Conservation (phyloP, 2,888 invertebrate species). For the Tipula confusa region DNA sequence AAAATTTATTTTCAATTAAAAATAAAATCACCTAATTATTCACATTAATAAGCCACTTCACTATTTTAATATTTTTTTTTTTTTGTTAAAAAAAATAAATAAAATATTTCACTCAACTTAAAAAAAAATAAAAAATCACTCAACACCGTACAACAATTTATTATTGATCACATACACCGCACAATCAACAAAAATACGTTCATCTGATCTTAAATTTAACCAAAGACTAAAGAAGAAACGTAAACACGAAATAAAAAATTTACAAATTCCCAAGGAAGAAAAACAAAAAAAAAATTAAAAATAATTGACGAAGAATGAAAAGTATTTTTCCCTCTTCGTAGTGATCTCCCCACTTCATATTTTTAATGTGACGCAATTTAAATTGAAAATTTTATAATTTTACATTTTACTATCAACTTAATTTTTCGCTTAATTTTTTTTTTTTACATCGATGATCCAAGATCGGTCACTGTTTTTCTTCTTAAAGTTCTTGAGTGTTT, state of each 20-base stretch:
- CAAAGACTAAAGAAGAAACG: not conserved
- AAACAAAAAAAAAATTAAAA: not conserved
- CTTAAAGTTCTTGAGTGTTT: not conserved
- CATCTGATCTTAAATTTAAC: not conserved
- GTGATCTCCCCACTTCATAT: not conserved
- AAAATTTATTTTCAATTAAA: not conserved
- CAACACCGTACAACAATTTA: not conserved
- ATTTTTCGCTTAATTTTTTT: not conserved
- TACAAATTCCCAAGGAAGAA: not conserved
- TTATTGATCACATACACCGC: not conserved
- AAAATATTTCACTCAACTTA: not conserved
- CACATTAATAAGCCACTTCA: not conserved
- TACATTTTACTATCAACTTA: not conserved
- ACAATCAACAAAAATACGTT: not conserved
- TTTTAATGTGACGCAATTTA: not conserved
- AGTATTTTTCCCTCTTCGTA: not conserved
- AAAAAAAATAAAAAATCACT: not conserved
- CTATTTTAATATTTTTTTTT: not conserved
- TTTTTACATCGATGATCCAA: conserved; percentile 7
- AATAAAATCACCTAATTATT: not conserved
- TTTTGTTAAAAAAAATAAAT: not conserved
- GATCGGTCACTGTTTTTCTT: conserved; percentile 14
- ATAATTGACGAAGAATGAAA: conserved; percentile 16
- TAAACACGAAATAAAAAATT: not conserved
- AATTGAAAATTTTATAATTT: not conserved